phyloP scores from a whole-genome alignment of 2,797 vertebrate genomes.

The Spea hammondii region DNA sequence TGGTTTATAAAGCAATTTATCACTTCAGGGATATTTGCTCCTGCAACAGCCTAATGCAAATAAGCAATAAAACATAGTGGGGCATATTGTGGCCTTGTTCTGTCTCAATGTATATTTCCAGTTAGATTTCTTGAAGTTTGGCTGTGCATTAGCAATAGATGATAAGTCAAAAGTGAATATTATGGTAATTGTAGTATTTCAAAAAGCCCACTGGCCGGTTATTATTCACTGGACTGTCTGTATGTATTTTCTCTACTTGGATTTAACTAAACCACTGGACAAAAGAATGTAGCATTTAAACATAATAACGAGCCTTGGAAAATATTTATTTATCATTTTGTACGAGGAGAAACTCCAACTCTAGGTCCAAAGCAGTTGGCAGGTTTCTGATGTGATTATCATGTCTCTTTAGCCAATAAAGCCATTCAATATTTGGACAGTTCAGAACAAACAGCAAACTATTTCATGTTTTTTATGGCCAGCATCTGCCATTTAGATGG shows the following conservation, averaged over 20 bases:
- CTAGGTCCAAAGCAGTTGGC: slow-evolving; percentile 42
- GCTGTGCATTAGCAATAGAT: slow-evolving; percentile 8
- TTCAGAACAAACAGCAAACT: slow-evolving; percentile 10
- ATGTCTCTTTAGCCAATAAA: slow-evolving; percentile 32
- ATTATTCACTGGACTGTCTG: slow-evolving; percentile 20
- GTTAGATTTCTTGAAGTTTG: slow-evolving; percentile 4
- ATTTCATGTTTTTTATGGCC: slow-evolving; percentile 7
- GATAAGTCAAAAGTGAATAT: slow-evolving; percentile 16
- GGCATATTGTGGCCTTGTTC: slow-evolving; percentile 45
- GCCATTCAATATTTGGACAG: slow-evolving; percentile 55
- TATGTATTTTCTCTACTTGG: not conserved
- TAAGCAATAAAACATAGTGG: slow-evolving; percentile 22
- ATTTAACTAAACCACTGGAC: not conserved
- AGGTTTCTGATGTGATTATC: slow-evolving; percentile 39
- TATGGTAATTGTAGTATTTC: slow-evolving; percentile 25
- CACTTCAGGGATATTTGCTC: slow-evolving; percentile 33
- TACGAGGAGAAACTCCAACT: not conserved
- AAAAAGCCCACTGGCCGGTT: slow-evolving; percentile 20
- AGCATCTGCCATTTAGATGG: not conserved
- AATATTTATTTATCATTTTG: slow-evolving; percentile 13
- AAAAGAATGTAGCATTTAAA: not conserved
- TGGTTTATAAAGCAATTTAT: slow-evolving; percentile 30
- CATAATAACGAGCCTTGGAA: slow-evolving; percentile 26
- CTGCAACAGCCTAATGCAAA: slow-evolving; percentile 19
- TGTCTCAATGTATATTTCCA: slow-evolving; percentile 28